Conservation (phyloP, 2,797 vertebrate genomes). For the Pseudopleuronectes americanus region DNA sequence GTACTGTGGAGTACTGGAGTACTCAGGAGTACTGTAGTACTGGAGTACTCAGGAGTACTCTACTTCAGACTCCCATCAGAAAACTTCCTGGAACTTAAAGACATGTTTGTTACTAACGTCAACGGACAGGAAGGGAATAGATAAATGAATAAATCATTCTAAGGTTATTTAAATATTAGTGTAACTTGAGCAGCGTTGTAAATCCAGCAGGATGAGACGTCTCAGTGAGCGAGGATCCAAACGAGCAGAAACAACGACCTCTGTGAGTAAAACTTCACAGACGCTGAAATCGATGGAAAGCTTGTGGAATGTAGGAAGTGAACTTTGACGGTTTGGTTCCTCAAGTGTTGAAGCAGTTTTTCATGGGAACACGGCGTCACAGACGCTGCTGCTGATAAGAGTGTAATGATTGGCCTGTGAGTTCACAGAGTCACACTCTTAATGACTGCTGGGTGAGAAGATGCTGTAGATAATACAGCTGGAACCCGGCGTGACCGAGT, state of each 20-base stretch:
- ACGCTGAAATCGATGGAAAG: background rate
- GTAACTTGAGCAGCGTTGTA: no score
- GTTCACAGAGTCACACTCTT: slow-evolving; percentile 70
- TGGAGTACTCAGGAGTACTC: no score
- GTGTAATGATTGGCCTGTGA: slow-evolving; percentile 58
- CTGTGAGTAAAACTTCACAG: background rate
- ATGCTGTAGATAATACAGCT: slow-evolving; percentile 67
- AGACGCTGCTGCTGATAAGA: slow-evolving; percentile 56
- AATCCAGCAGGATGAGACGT: no score
- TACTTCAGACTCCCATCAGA: no score
- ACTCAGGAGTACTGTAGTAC: no score
- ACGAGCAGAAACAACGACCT: background rate
- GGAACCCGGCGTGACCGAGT: slow-evolving; percentile 24
- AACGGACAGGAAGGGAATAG: no score
- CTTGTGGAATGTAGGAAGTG: background rate
- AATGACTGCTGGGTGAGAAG: slow-evolving; percentile 70
- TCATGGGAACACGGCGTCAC: slow-evolving; percentile 59
- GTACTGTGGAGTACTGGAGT: no score
- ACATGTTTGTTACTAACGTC: no score
- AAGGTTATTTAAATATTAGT: no score
- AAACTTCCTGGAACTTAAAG: no score
- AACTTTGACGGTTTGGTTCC: background rate
- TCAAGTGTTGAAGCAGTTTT: slow-evolving; percentile 11
- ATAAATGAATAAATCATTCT: no score
- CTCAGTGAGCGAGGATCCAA: no score